Percentiles rank a stretch among this genome's conserved stretches.
These are phyloP conservation scores for Papilio helenus DNA, from an alignment of 1,140 invertebrate species.

Conservation along the genomic window DNA sequence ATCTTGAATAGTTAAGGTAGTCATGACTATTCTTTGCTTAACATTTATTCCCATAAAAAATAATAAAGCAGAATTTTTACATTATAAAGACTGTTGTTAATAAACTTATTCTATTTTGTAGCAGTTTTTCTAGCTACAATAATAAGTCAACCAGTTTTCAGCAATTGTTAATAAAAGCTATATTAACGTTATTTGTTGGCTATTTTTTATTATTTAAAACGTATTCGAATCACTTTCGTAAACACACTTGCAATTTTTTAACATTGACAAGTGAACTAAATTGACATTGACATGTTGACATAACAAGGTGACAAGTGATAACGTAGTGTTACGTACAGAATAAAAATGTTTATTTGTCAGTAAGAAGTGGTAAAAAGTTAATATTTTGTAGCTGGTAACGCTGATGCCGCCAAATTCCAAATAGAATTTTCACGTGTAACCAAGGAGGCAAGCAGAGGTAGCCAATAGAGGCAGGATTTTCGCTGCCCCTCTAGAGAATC, in stretches of 20 bases:
- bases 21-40: conserved; percentile 43
- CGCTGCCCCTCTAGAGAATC: too few species aligned
- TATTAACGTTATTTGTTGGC: not conserved
- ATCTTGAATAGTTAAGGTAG: conserved; percentile 61
- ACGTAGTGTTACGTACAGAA: too few species aligned
- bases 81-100: not conserved
- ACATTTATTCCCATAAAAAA: not conserved
- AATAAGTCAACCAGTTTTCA: not conserved
- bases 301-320: too few species aligned
- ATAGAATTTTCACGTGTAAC: not conserved
- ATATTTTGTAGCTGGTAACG: not conserved
- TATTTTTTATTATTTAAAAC: not conserved
- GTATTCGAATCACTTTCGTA: not conserved
- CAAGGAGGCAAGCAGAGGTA: too few species aligned
- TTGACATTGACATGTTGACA: too few species aligned
- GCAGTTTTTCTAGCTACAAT: not conserved
- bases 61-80: not conserved
- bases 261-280: not conserved
- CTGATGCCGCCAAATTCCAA: not conserved
- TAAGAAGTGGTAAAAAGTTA: not conserved
- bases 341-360: too few species aligned
- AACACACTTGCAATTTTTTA: not conserved
- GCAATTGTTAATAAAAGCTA: not conserved
- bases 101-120: not conserved
- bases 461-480: too few species aligned